Base-by-base conservation (phyloP, 2,113 vertebrate species). In the Oryzias melastigma region DNA sequence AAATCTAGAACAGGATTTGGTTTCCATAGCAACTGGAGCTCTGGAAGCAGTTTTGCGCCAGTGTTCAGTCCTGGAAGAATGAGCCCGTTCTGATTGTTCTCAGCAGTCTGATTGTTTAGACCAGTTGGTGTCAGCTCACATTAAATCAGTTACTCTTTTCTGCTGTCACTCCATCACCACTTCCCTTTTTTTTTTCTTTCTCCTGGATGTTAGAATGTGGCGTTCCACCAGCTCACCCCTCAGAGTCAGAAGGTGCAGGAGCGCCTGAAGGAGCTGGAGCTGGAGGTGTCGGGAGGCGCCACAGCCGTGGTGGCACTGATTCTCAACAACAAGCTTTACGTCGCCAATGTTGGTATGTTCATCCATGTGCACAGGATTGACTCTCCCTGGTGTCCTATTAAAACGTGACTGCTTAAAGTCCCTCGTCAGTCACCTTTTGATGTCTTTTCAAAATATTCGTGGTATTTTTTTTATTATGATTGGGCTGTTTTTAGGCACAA, bases 231-330 rank as follows among this genome's bases (percentile, higher is more conserved):
- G 85, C 81, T 95, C 44, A 93, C 93, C 0, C 66, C 92, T 43
- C 95, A 96, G 88, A 94, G 77, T 53, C 96, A 98, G 92, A 98
- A 98, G 91, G 91, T 97, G 47, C 90, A 95, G 15, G 97, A 99
- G 65, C 91, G 94, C 43, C 81, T 99, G 75, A 95, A 93, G 75
- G 81, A 77, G 42, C 71, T 98, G 83, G 97, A 98, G 84, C 94
- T 93, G 90, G 97, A 99, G 80, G 93, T 95, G 70, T 94, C 95
- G 0, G 97, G 97, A 58, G 97, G 97, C 27, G 95, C 97, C 29
- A 98, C 93, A 42, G 96, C 96, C 0, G 92, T 95, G 3, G 96
- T 99, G 69, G 96, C 95, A 0, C 91, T 99, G 5, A 94, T 99
- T 68, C 93, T 96, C 74, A 97, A 94, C 90, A 95, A 91, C 89